Conservation (phyloP, 2,113 vertebrate species). For the Anser brachyrhynchus region DNA sequence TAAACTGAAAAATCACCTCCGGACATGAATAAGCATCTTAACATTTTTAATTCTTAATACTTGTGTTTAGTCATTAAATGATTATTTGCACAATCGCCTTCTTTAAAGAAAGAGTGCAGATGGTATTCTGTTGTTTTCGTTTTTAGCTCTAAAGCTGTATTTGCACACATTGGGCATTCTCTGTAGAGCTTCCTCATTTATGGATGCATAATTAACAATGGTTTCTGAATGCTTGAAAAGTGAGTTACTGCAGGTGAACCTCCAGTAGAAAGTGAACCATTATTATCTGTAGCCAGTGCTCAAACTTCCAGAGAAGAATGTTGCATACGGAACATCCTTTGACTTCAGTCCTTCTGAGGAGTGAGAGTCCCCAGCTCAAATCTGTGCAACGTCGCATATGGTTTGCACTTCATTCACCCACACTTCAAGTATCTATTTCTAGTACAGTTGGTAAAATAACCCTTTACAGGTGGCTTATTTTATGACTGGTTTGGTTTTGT, state of each 20-base stretch:
- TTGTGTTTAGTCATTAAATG: neutral
- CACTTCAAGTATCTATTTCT: conserved; percentile 58
- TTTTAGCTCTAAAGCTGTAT: neutral
- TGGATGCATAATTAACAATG: neutral
- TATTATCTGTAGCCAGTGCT: conserved; percentile 11
- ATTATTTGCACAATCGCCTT: neutral
- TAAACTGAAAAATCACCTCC: neutral
- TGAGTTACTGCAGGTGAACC: neutral
- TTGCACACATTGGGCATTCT: conserved; percentile 1
- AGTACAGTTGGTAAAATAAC: conserved; percentile 45
- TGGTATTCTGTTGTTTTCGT: neutral
- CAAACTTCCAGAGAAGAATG: conserved; percentile 33
- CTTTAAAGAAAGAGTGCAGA: neutral
- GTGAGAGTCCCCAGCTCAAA: conserved; percentile 25
- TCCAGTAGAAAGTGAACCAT: neutral
- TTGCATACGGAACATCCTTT: conserved; percentile 24
- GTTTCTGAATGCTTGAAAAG: conserved; percentile 23
- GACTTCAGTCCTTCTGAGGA: conserved; percentile 30
- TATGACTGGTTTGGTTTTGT: conserved; percentile 16
- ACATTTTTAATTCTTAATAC: neutral
- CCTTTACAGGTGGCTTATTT: conserved; percentile 60
- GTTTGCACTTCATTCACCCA: conserved; percentile 54
- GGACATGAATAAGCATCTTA: neutral
- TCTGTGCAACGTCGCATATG: conserved; percentile 15
- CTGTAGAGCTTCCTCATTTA: conserved; percentile 24